phyloP scores from a whole-genome alignment of 2,113 vertebrate species.

The Acrocephalus arundinaceus region DNA sequence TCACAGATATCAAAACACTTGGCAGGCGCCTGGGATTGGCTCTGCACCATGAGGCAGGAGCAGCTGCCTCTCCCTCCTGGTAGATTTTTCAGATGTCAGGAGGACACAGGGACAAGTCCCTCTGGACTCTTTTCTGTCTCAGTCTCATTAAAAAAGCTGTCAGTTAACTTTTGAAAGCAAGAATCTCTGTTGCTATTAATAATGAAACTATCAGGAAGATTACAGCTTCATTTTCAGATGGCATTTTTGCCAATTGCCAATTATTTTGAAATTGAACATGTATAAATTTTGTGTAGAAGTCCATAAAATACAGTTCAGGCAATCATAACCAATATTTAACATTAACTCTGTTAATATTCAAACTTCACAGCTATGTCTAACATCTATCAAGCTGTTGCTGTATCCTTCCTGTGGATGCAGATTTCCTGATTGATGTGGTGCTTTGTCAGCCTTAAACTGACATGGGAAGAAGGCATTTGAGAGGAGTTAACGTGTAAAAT shows the following conservation, averaged over 20 bases:
- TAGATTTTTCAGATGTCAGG: constrained; percentile 48
- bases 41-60: background rate
- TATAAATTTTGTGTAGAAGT: background rate
- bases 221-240: constrained; percentile 36
- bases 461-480: background rate
- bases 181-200: background rate
- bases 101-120: constrained; percentile 14
- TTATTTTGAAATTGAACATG: background rate
- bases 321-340: background rate
- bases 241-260: background rate
- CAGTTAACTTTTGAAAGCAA: constrained; percentile 10
- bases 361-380: background rate
- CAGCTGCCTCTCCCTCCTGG: constrained; percentile 45
- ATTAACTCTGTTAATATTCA: background rate
- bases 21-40: constrained; percentile 18
- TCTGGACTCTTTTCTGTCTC: background rate
- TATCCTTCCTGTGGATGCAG: background rate
- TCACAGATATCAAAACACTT: background rate
- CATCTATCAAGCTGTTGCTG: background rate
- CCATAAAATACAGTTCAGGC: background rate
- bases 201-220: constrained; percentile 8
- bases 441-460: background rate
- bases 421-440: background rate
- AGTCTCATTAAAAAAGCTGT: constrained; percentile 33
- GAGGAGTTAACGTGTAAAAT: background rate